Conservation (phyloP, 2,797 vertebrate genomes). For the Thamnophis elegans region DNA sequence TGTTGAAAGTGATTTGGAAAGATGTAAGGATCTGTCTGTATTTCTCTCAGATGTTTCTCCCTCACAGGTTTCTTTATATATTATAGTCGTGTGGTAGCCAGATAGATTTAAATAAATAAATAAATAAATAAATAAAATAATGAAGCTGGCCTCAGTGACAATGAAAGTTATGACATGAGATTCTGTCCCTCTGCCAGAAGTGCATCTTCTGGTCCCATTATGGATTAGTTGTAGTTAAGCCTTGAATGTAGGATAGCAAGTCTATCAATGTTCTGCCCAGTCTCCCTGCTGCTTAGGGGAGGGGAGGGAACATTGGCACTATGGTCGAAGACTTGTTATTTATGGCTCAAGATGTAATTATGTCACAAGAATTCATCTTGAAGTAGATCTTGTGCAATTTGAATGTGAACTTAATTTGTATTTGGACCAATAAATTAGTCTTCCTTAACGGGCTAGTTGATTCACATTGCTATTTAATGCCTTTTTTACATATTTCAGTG, state of each 20-base stretch:
- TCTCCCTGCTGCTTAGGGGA: not conserved
- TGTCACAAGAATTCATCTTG: not conserved
- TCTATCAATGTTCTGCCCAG: not conserved
- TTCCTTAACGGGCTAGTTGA: not conserved
- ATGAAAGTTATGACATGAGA: not conserved
- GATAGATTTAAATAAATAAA: not conserved
- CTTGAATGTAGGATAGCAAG: not conserved
- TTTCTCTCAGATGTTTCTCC: not conserved
- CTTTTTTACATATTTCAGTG: not conserved
- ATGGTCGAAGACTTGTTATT: not conserved
- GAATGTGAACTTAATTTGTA: not conserved
- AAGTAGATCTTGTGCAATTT: not conserved
- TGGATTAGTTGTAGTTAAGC: not conserved
- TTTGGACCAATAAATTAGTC: not conserved
- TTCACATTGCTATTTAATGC: not conserved
- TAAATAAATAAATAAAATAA: not conserved
- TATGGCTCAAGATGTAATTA: not conserved
- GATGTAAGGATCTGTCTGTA: not conserved
- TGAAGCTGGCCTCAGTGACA: not conserved
- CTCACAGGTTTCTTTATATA: not conserved
- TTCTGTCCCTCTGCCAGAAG: not conserved
- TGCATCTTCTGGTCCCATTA: not conserved
- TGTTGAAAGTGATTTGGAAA: not conserved
- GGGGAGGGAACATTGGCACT: not conserved
- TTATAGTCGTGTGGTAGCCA: not conserved